A percentile compares a stretch with the other conserved stretches of the same genome.
phyloP scores from a whole-genome alignment of 2,797 vertebrate species.

The Chromobotia macracanthus region DNA sequence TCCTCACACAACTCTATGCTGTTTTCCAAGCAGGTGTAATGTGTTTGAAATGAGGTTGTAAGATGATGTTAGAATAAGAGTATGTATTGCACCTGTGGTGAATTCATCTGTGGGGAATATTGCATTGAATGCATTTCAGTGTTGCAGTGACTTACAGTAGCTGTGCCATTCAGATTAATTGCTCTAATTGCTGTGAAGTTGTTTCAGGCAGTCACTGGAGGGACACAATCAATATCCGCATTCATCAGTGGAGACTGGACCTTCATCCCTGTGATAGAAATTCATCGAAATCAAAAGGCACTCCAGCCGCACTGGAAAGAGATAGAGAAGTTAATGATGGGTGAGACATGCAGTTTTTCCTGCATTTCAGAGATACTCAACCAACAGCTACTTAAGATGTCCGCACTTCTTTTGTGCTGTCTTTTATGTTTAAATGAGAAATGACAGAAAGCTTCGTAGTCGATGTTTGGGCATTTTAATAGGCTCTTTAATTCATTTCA shows the following conservation, averaged over 20 bases:
- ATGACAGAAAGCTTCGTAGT: background rate
- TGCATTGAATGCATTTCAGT: constrained; percentile 19
- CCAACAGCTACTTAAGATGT: constrained; percentile 34
- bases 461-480: constrained; percentile 12
- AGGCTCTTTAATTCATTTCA: constrained; percentile 19
- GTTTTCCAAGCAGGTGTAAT: background rate
- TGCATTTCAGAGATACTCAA: constrained; percentile 21
- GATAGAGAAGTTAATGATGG: constrained; percentile 23
- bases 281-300: constrained; percentile 46
- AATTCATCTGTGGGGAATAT: background rate
- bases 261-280: constrained; percentile 47
- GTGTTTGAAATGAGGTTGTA: background rate
- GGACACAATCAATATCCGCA: constrained; percentile 45
- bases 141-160: background rate
- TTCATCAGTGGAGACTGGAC: constrained; percentile 42
- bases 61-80: background rate
- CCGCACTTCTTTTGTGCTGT: constrained; percentile 22
- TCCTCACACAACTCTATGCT: background rate
- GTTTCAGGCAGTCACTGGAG: constrained; percentile 15
- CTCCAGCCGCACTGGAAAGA: constrained; percentile 36
- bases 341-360: constrained; percentile 27
- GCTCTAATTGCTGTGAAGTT: constrained; percentile 35
- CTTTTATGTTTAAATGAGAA: constrained; percentile 3
- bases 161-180: constrained; percentile 24
- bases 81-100: background rate